A percentile compares a stretch with the other conserved stretches of the same genome.
These are phyloP conservation scores for Zonitis immaculata DNA, from an alignment of 2,888 invertebrate species.

Conservation along the genomic window DNA sequence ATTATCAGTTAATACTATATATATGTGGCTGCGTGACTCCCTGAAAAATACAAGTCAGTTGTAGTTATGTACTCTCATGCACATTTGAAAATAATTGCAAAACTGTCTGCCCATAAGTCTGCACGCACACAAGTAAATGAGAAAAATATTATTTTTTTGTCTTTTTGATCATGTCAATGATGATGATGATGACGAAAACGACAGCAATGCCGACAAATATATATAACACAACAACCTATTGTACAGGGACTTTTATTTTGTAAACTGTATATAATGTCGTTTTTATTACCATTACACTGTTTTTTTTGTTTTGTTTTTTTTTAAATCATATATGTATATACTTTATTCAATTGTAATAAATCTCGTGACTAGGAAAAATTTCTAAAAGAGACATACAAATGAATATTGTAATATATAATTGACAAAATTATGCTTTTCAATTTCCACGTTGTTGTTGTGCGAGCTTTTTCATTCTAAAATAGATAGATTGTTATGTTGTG, in stretches of 20 bases:
- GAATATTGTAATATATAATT: background rate
- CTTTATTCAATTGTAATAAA: background rate
- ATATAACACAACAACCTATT: no score
- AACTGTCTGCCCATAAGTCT: constrained; percentile 44
- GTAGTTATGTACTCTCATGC: constrained; percentile 39
- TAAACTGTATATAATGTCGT: background rate
- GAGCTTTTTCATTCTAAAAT: background rate
- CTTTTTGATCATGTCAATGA: constrained; percentile 1
- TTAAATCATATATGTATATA: background rate
- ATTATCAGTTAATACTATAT: constrained; percentile 42
- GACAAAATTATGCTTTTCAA: background rate
- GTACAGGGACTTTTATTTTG: no score
- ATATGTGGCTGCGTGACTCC: constrained; percentile 46
- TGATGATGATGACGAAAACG: background rate
- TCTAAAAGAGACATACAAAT: background rate
- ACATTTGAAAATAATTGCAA: constrained; percentile 44
- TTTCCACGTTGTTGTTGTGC: background rate
- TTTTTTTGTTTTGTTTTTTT: background rate
- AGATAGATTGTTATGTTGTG: background rate
- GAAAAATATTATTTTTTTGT: constrained; percentile 31
- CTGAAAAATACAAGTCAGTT: constrained; percentile 39
- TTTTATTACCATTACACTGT: background rate
- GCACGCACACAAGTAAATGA: constrained; percentile 39
- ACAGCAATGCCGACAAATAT: constrained; percentile 16
- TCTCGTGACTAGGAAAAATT: background rate